Evolutionary conservation across 2,888 invertebrate species (phyloP).

Genomic region (Pristionchus exspectatus): DNA sequence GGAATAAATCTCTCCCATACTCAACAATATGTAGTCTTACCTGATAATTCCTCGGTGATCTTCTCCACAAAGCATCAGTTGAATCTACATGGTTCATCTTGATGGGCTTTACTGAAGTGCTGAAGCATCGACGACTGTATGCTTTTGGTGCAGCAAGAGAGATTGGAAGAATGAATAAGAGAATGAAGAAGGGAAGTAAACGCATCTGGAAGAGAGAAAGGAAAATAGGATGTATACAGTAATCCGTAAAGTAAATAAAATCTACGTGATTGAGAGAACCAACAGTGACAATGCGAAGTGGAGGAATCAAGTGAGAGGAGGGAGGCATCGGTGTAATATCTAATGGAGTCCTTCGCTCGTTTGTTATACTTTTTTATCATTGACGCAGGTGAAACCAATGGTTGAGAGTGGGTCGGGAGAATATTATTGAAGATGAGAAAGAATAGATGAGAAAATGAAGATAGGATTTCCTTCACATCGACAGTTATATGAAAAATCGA

Average conservation of each 20-base stretch:
- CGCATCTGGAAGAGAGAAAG: neutral
- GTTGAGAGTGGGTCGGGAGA: neutral
- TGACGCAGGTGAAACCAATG: neutral
- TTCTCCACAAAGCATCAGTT: neutral
- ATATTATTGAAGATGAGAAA: neutral
- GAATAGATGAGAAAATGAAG: too few species aligned
- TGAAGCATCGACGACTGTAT: neutral
- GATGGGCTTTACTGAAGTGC: neutral
- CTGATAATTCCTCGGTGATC: neutral
- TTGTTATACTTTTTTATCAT: constrained; percentile 9
- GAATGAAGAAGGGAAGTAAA: neutral
- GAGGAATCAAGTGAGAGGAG: neutral
- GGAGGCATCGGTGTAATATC: neutral
- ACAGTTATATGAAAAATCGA: too few species aligned
- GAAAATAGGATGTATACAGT: too few species aligned
- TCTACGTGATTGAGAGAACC: neutral
- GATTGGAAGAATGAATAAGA: neutral
- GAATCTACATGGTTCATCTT: neutral
- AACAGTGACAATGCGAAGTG: neutral
- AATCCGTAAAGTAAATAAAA: too few species aligned
- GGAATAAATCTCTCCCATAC: neutral
- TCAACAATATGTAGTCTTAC: too few species aligned
- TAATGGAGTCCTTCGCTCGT: neutral
- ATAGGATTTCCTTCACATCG: too few species aligned
- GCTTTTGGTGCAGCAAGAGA: neutral